phyloP scores from a whole-genome alignment of 2,888 invertebrate genomes.

The Monopis laevigella region DNA sequence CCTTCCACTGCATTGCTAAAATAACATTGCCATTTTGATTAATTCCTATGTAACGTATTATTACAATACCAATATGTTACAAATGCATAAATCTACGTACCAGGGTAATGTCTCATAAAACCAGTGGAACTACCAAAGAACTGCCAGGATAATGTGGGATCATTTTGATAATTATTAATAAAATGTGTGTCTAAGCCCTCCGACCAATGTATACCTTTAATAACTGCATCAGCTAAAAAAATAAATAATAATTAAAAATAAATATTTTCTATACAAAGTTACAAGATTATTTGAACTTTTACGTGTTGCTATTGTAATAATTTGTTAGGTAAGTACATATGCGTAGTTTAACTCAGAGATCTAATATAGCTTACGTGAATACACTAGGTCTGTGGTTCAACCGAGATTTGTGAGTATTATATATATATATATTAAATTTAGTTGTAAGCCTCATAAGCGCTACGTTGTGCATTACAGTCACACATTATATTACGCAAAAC shows the following conservation, averaged over 20 bases:
- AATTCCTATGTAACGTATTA: neutral
- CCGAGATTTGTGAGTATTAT: no score
- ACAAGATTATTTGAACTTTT: no score
- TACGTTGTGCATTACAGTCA: no score
- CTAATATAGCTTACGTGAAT: no score
- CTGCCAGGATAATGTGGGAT: conserved; percentile 95
- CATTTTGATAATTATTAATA: conserved; percentile 83
- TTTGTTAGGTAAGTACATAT: no score
- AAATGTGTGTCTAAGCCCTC: conserved; percentile 91
- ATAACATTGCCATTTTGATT: conserved; percentile 12
- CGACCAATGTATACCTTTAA: conserved; percentile 96
- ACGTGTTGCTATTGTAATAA: no score
- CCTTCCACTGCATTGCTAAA: conserved; percentile 80
- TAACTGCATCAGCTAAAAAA: conserved; percentile 81
- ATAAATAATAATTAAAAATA: neutral
- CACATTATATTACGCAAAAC: no score
- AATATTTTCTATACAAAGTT: no score
- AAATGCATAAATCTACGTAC: conserved; percentile 47
- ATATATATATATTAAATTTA: no score
- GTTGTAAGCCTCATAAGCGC: no score
- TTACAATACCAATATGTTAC: neutral
- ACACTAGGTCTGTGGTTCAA: no score
- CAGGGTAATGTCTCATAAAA: conserved; percentile 97
- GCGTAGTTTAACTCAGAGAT: no score
- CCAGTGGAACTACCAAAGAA: conserved; percentile 98